These are phyloP conservation scores for Epinotia bilunana DNA, from an alignment of 2,888 invertebrate species.

Conservation along the genomic window DNA sequence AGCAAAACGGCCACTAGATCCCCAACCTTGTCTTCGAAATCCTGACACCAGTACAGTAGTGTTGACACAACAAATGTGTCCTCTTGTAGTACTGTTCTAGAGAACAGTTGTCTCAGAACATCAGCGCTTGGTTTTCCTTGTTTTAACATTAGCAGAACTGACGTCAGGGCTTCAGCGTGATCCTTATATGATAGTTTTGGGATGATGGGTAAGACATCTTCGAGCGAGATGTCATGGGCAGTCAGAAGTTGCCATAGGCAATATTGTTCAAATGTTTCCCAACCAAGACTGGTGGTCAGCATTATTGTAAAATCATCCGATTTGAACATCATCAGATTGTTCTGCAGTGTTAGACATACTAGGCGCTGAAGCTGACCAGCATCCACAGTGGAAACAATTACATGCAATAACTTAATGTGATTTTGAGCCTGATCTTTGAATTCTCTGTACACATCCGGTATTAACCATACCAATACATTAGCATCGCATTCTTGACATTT, in stretches of 20 bases:
- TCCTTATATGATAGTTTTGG: conserved; percentile 91
- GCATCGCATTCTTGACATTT: conserved; percentile 95
- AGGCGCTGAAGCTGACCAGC: conserved; percentile 95
- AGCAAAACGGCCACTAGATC: conserved; percentile 91
- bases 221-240: conserved; percentile 97
- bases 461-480: conserved; percentile 94
- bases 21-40: conserved; percentile 94
- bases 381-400: conserved; percentile 96
- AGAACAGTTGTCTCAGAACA: conserved; percentile 92
- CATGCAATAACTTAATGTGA: conserved; percentile 93
- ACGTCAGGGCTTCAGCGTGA: conserved; percentile 96
- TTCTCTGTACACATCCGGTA: conserved; percentile 96
- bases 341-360: conserved; percentile 95
- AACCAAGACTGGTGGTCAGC: conserved; percentile 92
- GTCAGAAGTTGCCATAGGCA: conserved; percentile 98
- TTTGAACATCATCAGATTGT: conserved; percentile 92
- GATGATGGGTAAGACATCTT: conserved; percentile 91
- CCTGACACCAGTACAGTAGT: conserved; percentile 97
- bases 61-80: conserved; percentile 96
- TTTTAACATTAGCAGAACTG: conserved; percentile 95
- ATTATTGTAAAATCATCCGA: conserved; percentile 90
- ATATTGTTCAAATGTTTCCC: conserved; percentile 99
- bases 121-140: conserved; percentile 96
- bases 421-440: conserved; percentile 95
- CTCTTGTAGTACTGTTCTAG: conserved; percentile 88